Conservation (phyloP, 2,113 vertebrate genomes). For the Ammodytes marinus region DNA sequence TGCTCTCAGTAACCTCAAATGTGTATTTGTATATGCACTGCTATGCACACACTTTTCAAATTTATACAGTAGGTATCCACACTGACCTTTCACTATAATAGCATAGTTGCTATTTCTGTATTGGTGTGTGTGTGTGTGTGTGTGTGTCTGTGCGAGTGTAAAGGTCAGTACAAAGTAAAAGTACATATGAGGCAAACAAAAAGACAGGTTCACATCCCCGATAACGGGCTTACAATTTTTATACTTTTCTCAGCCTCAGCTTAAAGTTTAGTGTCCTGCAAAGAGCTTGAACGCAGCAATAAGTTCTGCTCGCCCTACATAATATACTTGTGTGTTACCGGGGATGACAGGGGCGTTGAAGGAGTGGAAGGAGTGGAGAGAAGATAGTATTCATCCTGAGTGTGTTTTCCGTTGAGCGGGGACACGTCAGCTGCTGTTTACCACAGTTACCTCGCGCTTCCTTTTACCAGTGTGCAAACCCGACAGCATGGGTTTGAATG, state of each 20-base stretch:
- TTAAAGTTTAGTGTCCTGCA: conserved; percentile 48
- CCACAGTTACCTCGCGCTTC: conserved; percentile 12
- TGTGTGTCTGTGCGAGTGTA: conserved; percentile 5
- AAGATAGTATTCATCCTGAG: conserved; percentile 1
- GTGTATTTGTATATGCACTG: neutral
- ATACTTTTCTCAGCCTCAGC: conserved; percentile 17
- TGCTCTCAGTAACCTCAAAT: conserved; percentile 15
- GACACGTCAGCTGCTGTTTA: conserved; percentile 44
- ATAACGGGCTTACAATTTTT: conserved; percentile 34
- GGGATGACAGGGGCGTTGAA: conserved; percentile 28
- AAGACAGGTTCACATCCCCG: conserved; percentile 39
- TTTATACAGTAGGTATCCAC: conserved; percentile 28
- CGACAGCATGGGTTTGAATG: conserved; percentile 28
- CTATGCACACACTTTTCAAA: conserved; percentile 17
- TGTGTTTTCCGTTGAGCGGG: conserved; percentile 23
- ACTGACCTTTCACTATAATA: conserved; percentile 64
- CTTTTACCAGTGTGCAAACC: conserved; percentile 37
- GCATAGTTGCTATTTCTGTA: conserved; percentile 47
- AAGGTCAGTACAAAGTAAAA: conserved; percentile 64
- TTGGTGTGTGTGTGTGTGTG: conserved; percentile 3
- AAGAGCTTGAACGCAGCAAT: conserved; percentile 45
- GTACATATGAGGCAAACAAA: conserved; percentile 30
- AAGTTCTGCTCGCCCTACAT: conserved; percentile 48
- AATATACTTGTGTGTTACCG: conserved; percentile 24
- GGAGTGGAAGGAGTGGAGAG: conserved; percentile 11